Evolutionary conservation across 1,140 invertebrate species (phyloP).

Genomic region (Scaptomyza montana): DNA sequence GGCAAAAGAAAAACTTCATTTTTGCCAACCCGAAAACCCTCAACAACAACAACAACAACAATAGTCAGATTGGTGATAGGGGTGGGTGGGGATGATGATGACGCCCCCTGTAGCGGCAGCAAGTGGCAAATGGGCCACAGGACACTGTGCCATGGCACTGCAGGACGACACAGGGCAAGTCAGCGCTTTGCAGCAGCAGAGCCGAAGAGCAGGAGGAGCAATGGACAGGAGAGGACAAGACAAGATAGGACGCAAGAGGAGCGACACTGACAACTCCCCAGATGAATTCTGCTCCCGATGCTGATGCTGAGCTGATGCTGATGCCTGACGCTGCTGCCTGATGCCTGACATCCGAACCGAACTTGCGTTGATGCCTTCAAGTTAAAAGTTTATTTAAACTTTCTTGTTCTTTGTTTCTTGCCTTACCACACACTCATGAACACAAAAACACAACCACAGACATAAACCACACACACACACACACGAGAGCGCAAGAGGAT

Average conservation of each 20-base stretch:
- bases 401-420: constrained; percentile 60
- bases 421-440: constrained; percentile 12
- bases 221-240: too few relatives aligned
- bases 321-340: constrained; percentile 34
- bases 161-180: constrained; percentile 18
- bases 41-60: constrained; percentile 43
- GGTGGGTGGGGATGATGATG: constrained; percentile 59
- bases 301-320: constrained; percentile 23
- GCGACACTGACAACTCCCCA: constrained; percentile 74
- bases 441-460: constrained; percentile 8
- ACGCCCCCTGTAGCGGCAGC: constrained; percentile 73
- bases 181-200: constrained; percentile 27
- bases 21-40: constrained; percentile 55
- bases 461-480: not conserved
- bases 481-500: constrained; percentile 38
- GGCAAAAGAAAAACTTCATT: constrained; percentile 82
- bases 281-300: constrained; percentile 46
- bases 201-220: constrained; percentile 16
- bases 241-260: constrained; percentile 17
- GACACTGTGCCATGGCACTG: constrained; percentile 53
- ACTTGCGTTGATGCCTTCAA: constrained; percentile 71
- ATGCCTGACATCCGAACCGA: constrained; percentile 76
- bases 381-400: constrained; percentile 78
- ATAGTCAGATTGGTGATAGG: not conserved
- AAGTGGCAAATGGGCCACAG: constrained; percentile 71